Base-by-base conservation (phyloP, 2,797 vertebrate genomes). In the Rhyacichthys aspro region DNA sequence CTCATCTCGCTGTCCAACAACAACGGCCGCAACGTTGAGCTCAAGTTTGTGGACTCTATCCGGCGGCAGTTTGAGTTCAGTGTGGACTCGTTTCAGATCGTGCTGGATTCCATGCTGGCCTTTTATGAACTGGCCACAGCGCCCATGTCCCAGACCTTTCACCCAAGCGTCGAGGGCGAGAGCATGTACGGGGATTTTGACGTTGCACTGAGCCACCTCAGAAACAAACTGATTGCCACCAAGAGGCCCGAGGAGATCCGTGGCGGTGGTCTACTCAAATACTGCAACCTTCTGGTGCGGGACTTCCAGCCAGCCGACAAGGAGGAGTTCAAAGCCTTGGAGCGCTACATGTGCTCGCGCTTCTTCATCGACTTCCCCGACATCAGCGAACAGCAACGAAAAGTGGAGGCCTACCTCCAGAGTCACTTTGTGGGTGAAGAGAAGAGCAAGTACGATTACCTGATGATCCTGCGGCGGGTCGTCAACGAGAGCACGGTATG, bases 301-400 rank as follows among this genome's bases (percentile, higher is more conserved):
- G 94, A 95, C 78, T 99, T 98, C 69, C 87, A 78, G 64, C 95
- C 97, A 1, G 92, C 93, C 3, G 93, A 93, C 54, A 91, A 94
- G 84, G 91, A 95, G 0, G 93, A 96, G 76, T 96, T 99, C 83
- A 98, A 98, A 79, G 94, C 79, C 0, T 77, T 99, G 17, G 97
- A 99, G 87, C 93, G 97, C 0, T 99, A 99, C 86, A 99, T 99
- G 97, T 99, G 97, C 56, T 99, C 97, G 0, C 89, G 97, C 34
- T 99, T 99, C 85, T 99, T 99, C 92, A 99, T 99, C 33, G 97
- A 99, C 91, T 99, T 99, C 88, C 95, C 97, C 0, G 96, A 98
- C 85, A 96, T 99, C 45, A 90, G 93, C 0, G 96, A 98, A 55
- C 97, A 99, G 90, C 96, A 98, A 77, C 91, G 93, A 43, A 99